A percentile compares a stretch with the other conserved stretches of the same genome.
Evolutionary conservation across 1,140 invertebrate species (phyloP).

Genomic region (Thaumatotibia leucotreta): DNA sequence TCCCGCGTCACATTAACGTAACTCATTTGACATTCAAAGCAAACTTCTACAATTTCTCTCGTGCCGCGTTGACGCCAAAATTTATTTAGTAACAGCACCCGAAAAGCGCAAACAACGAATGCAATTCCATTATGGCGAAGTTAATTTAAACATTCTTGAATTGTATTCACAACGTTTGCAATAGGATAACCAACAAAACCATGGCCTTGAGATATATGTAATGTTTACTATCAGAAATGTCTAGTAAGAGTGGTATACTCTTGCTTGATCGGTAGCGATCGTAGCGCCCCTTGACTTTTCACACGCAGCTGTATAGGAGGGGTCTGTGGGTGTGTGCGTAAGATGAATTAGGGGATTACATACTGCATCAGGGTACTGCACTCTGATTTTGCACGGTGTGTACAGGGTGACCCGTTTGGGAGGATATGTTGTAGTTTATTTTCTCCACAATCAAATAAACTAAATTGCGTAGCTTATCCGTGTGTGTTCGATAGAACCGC

Average conservation of each 20-base stretch:
- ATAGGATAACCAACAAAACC: not conserved
- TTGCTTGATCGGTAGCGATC: slow-evolving; percentile 31
- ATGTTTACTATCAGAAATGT: not conserved
- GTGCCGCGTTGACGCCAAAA: not conserved
- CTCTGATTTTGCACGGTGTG: slow-evolving; percentile 68
- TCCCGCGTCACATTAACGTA: not conserved
- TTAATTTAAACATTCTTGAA: slow-evolving; percentile 13
- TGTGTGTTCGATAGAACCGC: too few relatives aligned
- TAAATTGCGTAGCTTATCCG: too few relatives aligned
- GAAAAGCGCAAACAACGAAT: slow-evolving; percentile 4
- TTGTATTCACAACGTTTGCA: not conserved
- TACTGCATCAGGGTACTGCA: slow-evolving; percentile 70
- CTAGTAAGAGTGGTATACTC: slow-evolving; percentile 25
- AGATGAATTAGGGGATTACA: slow-evolving; percentile 74
- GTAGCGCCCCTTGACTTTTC: slow-evolving; percentile 64
- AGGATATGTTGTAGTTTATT: not conserved
- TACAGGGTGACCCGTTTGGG: slow-evolving; percentile 47
- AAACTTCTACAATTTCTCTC: not conserved
- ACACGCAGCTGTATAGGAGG: slow-evolving; percentile 55
- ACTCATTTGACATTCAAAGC: not conserved
- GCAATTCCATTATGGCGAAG: slow-evolving; percentile 12
- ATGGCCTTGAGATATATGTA: not conserved
- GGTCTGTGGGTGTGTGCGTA: slow-evolving; percentile 41
- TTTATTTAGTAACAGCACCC: slow-evolving; percentile 11
- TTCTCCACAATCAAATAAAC: too few relatives aligned